Base-by-base conservation (phyloP, 2,113 vertebrate species). In the Hippocampus abdominalis region DNA sequence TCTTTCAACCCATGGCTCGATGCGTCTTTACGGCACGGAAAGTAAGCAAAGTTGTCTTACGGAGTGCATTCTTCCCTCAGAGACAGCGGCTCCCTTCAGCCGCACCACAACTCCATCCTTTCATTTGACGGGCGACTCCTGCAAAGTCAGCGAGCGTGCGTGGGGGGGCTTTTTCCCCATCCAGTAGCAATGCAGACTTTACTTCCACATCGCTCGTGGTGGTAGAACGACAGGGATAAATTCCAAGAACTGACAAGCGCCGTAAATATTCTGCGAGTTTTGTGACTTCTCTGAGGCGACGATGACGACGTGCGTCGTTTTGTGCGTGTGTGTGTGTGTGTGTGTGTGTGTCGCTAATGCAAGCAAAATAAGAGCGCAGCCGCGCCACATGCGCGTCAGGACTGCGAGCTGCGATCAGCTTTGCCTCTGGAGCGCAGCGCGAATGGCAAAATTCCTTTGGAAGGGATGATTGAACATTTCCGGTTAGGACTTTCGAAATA, bases 1-100 rank as follows among this genome's bases (percentile, higher is more conserved):
- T 69, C 70, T 72, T 82, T 91, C 90, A 90, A 87, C 88, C 90
- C 88, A 91, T 91, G 82, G 73, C 76, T 86, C 29, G 54, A 27
- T 54, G 68, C 40, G 85, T 83, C 77, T 61, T 80, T 61, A 85
- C 2, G 5, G 81, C 81, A 59, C 80, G 74, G 68, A 84, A 82
- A 86, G 79, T 84, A 20, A 76, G 71, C 68, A 25, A 53, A 69
- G 72, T 46, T 3, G 51, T 54, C 23, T 74, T 16, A 39, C 57
- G 7, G 72, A 84, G 76, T 88, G 86, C 87, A 90, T 88, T 51
- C 27, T 77, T 72, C 62, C 39, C 79, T 74, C 42, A 65, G 23
- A 23, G 36, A 39, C 21, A 25, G 64, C 7, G 16, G 62, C 42
- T 23, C 75, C 64, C 64, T 71, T 66, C 66, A 4, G 71, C 15